phyloP scores from a whole-genome alignment of 1,140 invertebrate species.

The Drosophila rufa region DNA sequence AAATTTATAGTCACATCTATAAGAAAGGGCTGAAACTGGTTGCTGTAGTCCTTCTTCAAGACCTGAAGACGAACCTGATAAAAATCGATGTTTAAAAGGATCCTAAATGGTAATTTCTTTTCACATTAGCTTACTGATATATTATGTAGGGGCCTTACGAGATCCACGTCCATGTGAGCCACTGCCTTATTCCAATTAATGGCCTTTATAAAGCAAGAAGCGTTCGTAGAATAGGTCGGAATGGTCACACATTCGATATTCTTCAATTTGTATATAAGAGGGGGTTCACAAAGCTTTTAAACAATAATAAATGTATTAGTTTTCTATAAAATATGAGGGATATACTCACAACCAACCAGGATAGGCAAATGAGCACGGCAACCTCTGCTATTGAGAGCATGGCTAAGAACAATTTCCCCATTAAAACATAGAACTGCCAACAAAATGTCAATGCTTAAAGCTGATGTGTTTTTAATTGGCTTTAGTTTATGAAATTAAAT shows the following conservation, averaged over 20 bases:
- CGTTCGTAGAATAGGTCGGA: constrained; percentile 2
- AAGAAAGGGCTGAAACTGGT: constrained; percentile 56
- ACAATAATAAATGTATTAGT: background rate
- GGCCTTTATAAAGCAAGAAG: constrained; percentile 31
- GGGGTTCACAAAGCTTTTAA: constrained; percentile 18
- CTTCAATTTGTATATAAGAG: constrained; percentile 38
- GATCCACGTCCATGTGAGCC: constrained; percentile 46
- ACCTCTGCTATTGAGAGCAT: constrained; percentile 2
- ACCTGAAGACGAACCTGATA: constrained; percentile 12
- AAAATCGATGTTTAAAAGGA: background rate
- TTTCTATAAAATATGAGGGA: background rate
- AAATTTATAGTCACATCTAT: constrained; percentile 28
- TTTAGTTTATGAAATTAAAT: background rate
- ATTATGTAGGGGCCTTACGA: constrained; percentile 24
- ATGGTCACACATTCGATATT: constrained; percentile 32
- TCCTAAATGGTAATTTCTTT: no score
- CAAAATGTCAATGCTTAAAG: background rate
- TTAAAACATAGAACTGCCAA: background rate
- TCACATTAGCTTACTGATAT: constrained; percentile 24
- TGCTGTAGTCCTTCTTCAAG: constrained; percentile 42
- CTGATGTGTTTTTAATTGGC: constrained; percentile 11
- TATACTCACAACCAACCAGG: constrained; percentile 2
- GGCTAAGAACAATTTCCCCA: background rate
- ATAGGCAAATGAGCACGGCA: constrained; percentile 1
- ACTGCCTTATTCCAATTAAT: constrained; percentile 49